Evolutionary conservation across 2,797 vertebrate species (phyloP).

Genomic region (Sebastes flavidus): DNA sequence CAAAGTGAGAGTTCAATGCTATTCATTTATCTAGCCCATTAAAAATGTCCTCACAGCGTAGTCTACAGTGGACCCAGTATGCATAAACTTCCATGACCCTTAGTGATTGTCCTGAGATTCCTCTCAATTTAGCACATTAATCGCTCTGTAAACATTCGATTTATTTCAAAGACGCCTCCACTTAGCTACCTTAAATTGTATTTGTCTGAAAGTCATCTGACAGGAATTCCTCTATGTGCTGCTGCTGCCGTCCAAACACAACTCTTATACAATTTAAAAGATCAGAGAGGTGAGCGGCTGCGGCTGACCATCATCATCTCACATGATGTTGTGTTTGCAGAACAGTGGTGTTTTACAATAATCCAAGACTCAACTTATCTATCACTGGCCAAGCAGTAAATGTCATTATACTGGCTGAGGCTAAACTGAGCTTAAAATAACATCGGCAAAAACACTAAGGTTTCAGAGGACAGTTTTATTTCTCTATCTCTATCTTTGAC

Average conservation of each 20-base stretch:
- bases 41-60: not conserved
- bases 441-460: conserved; percentile 20
- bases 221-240: conserved; percentile 44
- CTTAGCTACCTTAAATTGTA: conserved; percentile 63
- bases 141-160: conserved; percentile 77
- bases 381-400: conserved; percentile 54
- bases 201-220: conserved; percentile 76
- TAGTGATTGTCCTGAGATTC: conserved; percentile 41
- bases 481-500: conserved; percentile 1
- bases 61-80: conserved; percentile 12
- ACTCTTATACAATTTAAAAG: conserved; percentile 55
- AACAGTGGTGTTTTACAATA: conserved; percentile 48
- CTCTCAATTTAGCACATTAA: conserved; percentile 64
- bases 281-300: conserved; percentile 40
- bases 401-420: conserved; percentile 41
- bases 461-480: conserved; percentile 2
- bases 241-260: conserved; percentile 42
- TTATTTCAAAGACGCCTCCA: conserved; percentile 72
- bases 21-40: not conserved
- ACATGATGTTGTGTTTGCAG: conserved; percentile 65
- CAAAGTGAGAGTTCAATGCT: not conserved
- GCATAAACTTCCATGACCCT: conserved; percentile 35
- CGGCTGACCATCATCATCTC: conserved; percentile 28
- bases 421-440: conserved; percentile 30
- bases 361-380: conserved; percentile 45